phyloP scores from a whole-genome alignment of 2,888 invertebrate genomes.

The Orgyia antiqua region DNA sequence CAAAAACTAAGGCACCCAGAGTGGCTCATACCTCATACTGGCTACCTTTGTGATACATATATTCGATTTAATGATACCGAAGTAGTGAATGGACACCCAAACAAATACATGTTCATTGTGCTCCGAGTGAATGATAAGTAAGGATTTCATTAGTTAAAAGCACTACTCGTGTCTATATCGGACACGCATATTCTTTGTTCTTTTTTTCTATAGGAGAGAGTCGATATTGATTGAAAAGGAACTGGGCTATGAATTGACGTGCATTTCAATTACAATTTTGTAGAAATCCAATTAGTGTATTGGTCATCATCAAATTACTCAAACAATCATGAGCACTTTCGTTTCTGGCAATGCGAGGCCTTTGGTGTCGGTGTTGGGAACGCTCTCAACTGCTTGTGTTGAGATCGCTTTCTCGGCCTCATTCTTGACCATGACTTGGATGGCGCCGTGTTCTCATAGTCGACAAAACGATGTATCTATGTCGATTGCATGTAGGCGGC shows the following conservation, averaged over 20 bases:
- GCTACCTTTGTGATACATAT: conserved; percentile 54
- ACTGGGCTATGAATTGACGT: conserved; percentile 28
- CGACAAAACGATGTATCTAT: conserved; percentile 73
- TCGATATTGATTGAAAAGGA: conserved; percentile 36
- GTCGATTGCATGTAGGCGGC: conserved; percentile 75
- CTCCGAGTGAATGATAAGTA: conserved; percentile 42
- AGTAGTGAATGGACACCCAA: conserved; percentile 55
- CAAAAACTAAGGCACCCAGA: conserved; percentile 60
- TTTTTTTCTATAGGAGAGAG: conserved; percentile 44
- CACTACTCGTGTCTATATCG: conserved; percentile 24
- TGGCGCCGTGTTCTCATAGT: conserved; percentile 67
- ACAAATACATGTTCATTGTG: conserved; percentile 43
- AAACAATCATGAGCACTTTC: conserved; percentile 37
- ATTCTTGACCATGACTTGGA: conserved; percentile 61
- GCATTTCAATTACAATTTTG: conserved; percentile 30
- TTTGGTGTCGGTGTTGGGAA: conserved; percentile 23
- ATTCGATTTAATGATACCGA: conserved; percentile 62
- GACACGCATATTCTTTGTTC: conserved; percentile 31
- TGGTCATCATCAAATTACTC: conserved; percentile 32
- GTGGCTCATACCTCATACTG: conserved; percentile 34
- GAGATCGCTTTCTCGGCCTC: conserved; percentile 67
- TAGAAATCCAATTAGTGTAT: conserved; percentile 35
- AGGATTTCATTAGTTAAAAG: conserved; percentile 51
- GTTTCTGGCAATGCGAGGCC: conserved; percentile 19
- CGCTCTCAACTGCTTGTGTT: conserved; percentile 32